phyloP scores from a whole-genome alignment of 2,888 invertebrate genomes.

The Diploptera punctata region DNA sequence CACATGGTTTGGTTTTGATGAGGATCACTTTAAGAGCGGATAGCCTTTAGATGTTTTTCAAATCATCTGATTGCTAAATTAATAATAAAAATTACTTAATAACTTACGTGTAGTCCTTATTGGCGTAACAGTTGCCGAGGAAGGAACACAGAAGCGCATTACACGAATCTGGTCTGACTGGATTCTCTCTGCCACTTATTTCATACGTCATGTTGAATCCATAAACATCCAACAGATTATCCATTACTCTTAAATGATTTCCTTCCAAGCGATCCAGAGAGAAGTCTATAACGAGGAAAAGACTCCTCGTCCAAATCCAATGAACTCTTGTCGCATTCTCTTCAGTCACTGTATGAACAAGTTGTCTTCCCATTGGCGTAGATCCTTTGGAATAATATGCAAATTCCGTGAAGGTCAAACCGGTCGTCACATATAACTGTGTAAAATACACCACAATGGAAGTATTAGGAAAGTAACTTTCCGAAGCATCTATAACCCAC shows the following conservation, averaged over 20 bases:
- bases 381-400: conserved; percentile 72
- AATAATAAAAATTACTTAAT: background rate
- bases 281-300: conserved; percentile 81
- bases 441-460: conserved; percentile 85
- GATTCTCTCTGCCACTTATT: conserved; percentile 61
- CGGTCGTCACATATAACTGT: conserved; percentile 84
- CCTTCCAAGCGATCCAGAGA: conserved; percentile 75
- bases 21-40: too few relatives aligned
- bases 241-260: conserved; percentile 81
- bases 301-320: conserved; percentile 68
- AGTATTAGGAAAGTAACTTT: conserved; percentile 56
- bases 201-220: conserved; percentile 95
- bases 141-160: conserved; percentile 83
- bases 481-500: conserved; percentile 87
- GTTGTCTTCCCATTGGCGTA: conserved; percentile 62
- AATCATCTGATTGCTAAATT: background rate
- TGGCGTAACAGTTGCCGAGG: conserved; percentile 83
- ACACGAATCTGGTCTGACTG: conserved; percentile 67
- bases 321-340: conserved; percentile 69
- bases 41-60: too few relatives aligned
- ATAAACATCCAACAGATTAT: conserved; percentile 82
- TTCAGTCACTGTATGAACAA: conserved; percentile 67
- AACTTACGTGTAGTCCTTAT: conserved; percentile 74
- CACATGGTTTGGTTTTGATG: too few relatives aligned
- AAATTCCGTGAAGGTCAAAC: conserved; percentile 77